Percentiles rank a stretch among this genome's conserved stretches.
Evolutionary conservation across 2,888 invertebrate species (phyloP).

Genomic region (Lithodes maja): DNA sequence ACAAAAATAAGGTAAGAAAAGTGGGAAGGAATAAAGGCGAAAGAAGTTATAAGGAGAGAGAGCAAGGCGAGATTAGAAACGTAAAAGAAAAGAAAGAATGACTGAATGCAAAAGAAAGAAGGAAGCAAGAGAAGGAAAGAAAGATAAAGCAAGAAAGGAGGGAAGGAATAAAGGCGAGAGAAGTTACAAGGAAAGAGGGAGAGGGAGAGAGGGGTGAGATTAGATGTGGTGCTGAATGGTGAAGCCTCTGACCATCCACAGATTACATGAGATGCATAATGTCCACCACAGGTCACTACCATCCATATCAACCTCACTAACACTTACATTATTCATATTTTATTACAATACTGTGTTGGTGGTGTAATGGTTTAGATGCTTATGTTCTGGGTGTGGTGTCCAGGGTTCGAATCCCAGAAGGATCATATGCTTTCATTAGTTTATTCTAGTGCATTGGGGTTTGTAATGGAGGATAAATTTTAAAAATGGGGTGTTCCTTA

Average conservation of each 20-base stretch:
- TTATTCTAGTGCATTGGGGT: too few species aligned
- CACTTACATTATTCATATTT: too few species aligned
- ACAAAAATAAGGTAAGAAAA: neutral
- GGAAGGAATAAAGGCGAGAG: neutral
- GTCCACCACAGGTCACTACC: neutral
- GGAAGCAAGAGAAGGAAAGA: neutral
- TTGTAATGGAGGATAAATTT: too few species aligned
- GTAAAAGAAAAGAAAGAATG: neutral
- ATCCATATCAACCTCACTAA: too few species aligned
- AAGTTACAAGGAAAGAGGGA: neutral
- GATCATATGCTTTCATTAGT: too few species aligned
- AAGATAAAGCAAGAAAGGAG: neutral
- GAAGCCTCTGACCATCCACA: neutral
- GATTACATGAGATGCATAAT: conserved; percentile 12
- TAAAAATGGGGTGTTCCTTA: too few species aligned
- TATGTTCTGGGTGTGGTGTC: too few species aligned
- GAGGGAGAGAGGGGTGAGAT: neutral
- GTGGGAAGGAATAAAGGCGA: neutral
- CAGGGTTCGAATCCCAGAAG: too few species aligned
- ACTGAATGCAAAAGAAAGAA: neutral
- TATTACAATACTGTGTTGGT: too few species aligned
- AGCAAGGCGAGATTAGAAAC: neutral
- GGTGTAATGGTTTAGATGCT: too few species aligned
- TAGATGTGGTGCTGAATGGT: neutral
- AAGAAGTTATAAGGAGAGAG: neutral